Evolutionary conservation across 35 echinoderm and acorn worm genomes (phyloP).

Genomic region (Holothuria glaberrima): DNA sequence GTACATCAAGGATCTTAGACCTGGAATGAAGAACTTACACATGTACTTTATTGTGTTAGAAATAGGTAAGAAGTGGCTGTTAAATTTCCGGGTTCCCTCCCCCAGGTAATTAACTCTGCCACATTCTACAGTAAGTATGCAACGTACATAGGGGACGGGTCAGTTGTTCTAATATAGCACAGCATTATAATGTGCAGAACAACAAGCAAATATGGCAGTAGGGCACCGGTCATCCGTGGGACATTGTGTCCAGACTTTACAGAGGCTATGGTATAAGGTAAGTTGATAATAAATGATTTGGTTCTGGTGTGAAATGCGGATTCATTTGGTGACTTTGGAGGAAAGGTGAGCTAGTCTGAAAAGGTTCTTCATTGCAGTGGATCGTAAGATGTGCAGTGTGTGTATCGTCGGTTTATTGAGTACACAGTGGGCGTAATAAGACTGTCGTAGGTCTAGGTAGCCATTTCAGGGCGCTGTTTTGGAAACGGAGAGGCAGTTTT

Average conservation of each 20-base stretch:
- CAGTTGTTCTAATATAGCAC: neutral
- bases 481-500: too few species aligned
- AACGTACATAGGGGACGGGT: too few species aligned
- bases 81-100: conserved; percentile 49
- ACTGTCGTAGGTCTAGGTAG: too few species aligned
- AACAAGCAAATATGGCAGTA: neutral
- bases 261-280: too few species aligned
- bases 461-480: too few species aligned
- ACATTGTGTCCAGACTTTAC: too few species aligned
- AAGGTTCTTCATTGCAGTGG: neutral
- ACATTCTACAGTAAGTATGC: conserved; percentile 15
- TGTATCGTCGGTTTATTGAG: too few species aligned
- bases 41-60: conserved; percentile 92
- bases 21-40: conserved; percentile 93
- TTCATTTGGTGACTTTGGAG: too few species aligned
- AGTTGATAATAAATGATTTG: too few species aligned
- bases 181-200: neutral
- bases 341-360: too few species aligned
- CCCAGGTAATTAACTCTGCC: conserved; percentile 1
- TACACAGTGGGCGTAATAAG: neutral
- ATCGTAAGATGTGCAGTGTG: neutral
- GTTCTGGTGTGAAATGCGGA: too few species aligned
- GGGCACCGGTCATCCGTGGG: too few species aligned
- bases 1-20: conserved; percentile 92
- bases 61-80: conserved; percentile 80